Percentiles rank a stretch among this genome's conserved stretches.
Evolutionary conservation across 2,888 invertebrate species (phyloP).

Genomic region (Oligia fasciuncula): DNA sequence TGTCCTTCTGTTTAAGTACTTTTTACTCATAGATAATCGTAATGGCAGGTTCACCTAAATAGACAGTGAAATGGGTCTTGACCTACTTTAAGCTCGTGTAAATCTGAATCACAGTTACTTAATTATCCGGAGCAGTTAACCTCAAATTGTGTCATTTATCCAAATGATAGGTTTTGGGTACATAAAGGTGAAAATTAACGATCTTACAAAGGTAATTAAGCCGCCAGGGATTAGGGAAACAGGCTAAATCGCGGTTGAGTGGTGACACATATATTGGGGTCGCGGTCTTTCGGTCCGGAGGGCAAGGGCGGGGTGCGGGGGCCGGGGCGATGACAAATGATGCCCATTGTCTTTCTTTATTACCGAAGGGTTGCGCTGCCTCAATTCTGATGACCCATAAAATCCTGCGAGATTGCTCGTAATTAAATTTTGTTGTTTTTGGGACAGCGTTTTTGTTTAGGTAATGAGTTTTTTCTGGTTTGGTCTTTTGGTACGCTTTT

Average conservation of each 20-base stretch:
- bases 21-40: background rate
- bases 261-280: conserved; percentile 63
- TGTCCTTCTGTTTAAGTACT: background rate
- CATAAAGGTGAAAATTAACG: conserved; percentile 55
- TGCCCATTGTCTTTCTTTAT: conserved; percentile 85
- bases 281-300: conserved; percentile 60
- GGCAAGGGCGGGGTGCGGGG: conserved; percentile 49
- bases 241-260: conserved; percentile 53
- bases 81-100: conserved; percentile 1
- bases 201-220: conserved; percentile 63
- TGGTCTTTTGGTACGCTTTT: conserved; percentile 3
- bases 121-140: conserved; percentile 35
- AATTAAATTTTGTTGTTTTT: conserved; percentile 58
- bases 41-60: background rate
- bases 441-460: conserved; percentile 1
- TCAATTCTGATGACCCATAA: conserved; percentile 66
- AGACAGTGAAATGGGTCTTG: background rate
- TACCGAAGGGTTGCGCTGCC: conserved; percentile 69
- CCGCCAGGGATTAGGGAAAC: conserved; percentile 44
- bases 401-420: conserved; percentile 58
- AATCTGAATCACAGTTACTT: conserved; percentile 33
- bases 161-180: conserved; percentile 45
- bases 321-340: conserved; percentile 82
- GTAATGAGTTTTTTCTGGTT: conserved; percentile 8
- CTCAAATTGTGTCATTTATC: conserved; percentile 45